Percentiles rank a stretch among this genome's conserved stretches.
Evolutionary conservation across 2,797 vertebrate species (phyloP).

Genomic region (Moxostoma hubbsi): DNA sequence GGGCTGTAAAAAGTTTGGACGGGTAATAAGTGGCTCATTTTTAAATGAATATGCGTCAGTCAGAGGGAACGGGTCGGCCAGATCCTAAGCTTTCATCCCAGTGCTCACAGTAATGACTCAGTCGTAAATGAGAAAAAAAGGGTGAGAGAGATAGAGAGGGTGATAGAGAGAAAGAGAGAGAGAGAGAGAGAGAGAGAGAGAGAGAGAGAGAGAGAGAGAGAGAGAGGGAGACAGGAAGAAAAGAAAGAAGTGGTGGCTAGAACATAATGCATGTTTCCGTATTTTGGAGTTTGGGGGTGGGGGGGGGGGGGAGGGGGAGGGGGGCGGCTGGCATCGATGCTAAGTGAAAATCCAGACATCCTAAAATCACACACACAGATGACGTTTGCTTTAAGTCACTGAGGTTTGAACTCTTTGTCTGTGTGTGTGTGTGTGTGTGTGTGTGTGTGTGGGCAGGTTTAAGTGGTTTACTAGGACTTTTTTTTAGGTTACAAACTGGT

Average conservation of each 20-base stretch:
- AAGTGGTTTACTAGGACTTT: background rate
- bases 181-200: constrained; percentile 41
- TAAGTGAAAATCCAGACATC: constrained; percentile 73
- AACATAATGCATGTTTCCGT: constrained; percentile 58
- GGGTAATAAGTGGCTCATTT: constrained; percentile 70
- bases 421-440: background rate
- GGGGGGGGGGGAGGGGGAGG: too few species aligned
- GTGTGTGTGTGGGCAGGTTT: background rate
- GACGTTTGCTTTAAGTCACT: constrained; percentile 35
- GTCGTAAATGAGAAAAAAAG: constrained; percentile 60
- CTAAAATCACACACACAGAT: constrained; percentile 41
- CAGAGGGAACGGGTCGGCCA: constrained; percentile 62
- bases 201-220: constrained; percentile 40
- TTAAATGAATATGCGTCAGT: constrained; percentile 73
- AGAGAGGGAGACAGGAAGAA: constrained; percentile 39
- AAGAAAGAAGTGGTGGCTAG: constrained; percentile 33
- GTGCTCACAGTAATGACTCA: constrained; percentile 61
- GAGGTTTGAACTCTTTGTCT: constrained; percentile 13
- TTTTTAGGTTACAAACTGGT: too few species aligned
- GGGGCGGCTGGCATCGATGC: constrained; percentile 55
- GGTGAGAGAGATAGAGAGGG: constrained; percentile 38
- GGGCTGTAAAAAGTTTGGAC: constrained; percentile 63
- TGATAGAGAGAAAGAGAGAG: constrained; percentile 21
- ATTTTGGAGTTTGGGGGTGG: constrained; percentile 64
- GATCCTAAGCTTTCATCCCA: constrained; percentile 72